Percentiles rank a stretch among this genome's conserved stretches.
These are phyloP conservation scores for Chloropsis hardwickii DNA, from an alignment of 2,113 vertebrate species.

Conservation along the genomic window DNA sequence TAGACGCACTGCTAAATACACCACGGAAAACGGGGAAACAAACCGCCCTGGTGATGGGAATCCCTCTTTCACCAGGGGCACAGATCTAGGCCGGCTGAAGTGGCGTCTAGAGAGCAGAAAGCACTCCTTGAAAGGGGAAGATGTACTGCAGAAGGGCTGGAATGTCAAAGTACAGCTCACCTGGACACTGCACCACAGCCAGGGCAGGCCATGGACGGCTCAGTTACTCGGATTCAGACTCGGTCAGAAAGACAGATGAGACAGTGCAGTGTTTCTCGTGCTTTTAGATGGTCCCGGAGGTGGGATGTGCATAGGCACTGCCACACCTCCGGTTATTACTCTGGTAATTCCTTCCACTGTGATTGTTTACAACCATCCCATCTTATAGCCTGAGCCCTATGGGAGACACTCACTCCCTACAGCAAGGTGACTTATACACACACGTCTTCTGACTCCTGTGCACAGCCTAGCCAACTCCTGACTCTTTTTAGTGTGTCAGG, in stretches of 20 bases:
- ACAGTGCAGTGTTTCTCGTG: no score
- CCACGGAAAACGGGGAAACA: not conserved
- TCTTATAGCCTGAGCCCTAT: not conserved
- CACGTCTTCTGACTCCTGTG: not conserved
- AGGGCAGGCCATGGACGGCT: not conserved
- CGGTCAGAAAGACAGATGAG: rapidly evolving
- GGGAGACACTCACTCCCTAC: not conserved
- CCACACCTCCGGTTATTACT: rapidly evolving
- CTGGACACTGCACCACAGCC: not conserved
- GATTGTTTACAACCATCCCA: not conserved
- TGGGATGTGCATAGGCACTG: rapidly evolving
- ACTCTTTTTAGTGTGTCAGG: not conserved
- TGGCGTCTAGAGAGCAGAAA: not conserved
- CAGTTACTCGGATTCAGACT: rapidly evolving
- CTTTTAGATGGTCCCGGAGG: not conserved
- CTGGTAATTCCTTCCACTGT: not conserved
- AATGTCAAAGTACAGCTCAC: not conserved
- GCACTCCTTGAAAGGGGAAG: not conserved
- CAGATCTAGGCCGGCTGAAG: not conserved
- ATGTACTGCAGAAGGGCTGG: not conserved
- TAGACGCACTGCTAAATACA: rapidly evolving
- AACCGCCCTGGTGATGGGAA: no score
- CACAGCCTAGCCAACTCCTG: not conserved
- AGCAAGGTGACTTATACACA: no score
- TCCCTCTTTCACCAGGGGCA: not conserved